Conservation (phyloP, 2,113 vertebrate species). For the Menura novaehollandiae region DNA sequence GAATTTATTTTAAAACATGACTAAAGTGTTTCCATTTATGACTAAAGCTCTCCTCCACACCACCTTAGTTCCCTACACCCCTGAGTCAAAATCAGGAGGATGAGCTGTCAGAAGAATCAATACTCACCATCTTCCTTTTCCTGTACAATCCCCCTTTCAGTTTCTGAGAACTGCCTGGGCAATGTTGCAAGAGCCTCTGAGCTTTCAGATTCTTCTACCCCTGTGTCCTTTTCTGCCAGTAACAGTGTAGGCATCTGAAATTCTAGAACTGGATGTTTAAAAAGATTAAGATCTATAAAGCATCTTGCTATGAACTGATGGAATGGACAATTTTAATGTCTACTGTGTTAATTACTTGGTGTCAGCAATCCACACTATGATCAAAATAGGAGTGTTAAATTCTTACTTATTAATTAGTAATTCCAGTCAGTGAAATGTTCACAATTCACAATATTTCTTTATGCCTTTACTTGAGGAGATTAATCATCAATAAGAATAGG, state of each 20-base stretch:
- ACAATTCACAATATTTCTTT: background rate
- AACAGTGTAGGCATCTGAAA: background rate
- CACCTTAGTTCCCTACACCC: background rate
- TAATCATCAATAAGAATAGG: background rate
- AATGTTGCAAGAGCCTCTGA: background rate
- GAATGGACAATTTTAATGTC: background rate
- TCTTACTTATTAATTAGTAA: background rate
- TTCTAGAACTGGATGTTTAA: conserved; percentile 19
- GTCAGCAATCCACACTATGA: background rate
- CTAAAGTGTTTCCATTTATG: background rate
- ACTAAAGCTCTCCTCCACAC: background rate
- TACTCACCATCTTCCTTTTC: conserved; percentile 15
- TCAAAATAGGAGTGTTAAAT: background rate
- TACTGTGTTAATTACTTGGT: background rate
- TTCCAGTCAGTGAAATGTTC: background rate
- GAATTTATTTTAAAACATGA: background rate
- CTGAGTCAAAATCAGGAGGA: background rate
- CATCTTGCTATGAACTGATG: background rate
- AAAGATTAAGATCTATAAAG: background rate
- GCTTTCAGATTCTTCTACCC: background rate
- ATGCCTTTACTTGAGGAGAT: background rate
- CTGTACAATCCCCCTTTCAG: background rate
- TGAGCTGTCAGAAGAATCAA: background rate
- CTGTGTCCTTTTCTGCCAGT: background rate
- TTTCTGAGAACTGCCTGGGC: background rate